These are phyloP conservation scores for Nerophis ophidion DNA, from an alignment of 2,113 vertebrate species.

Conservation along the genomic window DNA sequence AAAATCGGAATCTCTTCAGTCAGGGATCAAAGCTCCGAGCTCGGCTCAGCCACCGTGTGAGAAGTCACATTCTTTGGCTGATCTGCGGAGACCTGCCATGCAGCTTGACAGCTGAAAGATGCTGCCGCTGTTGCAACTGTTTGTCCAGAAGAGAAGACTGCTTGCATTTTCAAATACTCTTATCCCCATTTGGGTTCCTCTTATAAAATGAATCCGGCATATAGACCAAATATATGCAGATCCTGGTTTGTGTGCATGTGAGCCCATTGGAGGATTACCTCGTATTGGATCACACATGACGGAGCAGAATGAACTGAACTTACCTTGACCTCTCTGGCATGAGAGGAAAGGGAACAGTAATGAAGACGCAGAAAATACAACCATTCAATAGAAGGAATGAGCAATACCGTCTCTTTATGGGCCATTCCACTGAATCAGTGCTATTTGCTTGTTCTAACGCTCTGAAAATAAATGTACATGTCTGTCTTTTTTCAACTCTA, in stretches of 20 bases:
- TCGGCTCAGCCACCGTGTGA: constrained; percentile 28
- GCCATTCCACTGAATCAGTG: too few relatives aligned
- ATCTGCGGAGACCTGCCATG: constrained; percentile 29
- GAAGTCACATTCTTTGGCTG: constrained; percentile 51
- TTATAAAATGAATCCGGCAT: constrained; percentile 27
- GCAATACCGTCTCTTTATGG: too few relatives aligned
- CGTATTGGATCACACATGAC: constrained; percentile 18
- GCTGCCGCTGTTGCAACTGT: constrained; percentile 14
- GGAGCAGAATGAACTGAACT: constrained; percentile 35
- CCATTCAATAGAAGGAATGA: too few relatives aligned
- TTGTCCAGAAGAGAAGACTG: constrained; percentile 20
- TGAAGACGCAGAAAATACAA: background rate
- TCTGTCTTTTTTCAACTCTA: too few relatives aligned
- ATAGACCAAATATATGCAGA: constrained; percentile 6
- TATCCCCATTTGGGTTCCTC: background rate
- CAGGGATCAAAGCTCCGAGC: constrained; percentile 57
- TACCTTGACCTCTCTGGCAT: constrained; percentile 45
- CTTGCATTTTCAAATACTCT: background rate
- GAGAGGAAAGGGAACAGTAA: background rate
- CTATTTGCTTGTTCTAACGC: too few relatives aligned
- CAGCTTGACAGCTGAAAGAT: constrained; percentile 12
- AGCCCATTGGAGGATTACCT: constrained; percentile 21
- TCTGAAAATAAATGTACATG: too few relatives aligned
- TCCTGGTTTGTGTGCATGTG: background rate
- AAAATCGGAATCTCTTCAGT: constrained; percentile 60